A percentile compares a stretch with the other conserved stretches of the same genome.
phyloP scores from a whole-genome alignment of 2,888 invertebrate species.

The Ganaspis brasiliensis region DNA sequence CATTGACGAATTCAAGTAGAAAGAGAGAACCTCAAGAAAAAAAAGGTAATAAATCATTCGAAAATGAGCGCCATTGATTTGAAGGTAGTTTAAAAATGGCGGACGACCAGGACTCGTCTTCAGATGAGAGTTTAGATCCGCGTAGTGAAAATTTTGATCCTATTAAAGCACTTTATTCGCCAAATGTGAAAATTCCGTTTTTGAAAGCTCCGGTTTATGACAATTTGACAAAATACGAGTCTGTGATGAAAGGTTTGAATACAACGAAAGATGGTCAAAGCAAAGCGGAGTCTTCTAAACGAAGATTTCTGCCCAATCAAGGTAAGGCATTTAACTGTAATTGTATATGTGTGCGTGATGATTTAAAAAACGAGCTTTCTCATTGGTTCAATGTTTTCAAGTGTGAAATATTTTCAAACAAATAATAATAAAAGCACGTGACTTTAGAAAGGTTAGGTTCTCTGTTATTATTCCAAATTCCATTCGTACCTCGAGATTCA shows the following conservation, averaged over 20 bases:
- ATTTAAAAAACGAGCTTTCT: no score
- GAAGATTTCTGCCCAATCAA: constrained; percentile 42
- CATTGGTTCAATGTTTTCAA: neutral
- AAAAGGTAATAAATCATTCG: neutral
- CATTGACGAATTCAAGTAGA: no score
- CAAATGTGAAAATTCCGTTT: constrained; percentile 82
- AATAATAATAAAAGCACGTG: neutral
- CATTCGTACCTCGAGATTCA: neutral
- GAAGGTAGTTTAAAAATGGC: constrained; percentile 66
- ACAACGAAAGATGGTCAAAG: constrained; percentile 59
- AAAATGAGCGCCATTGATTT: constrained; percentile 8
- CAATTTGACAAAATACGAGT: constrained; percentile 85
- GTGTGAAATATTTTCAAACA: neutral
- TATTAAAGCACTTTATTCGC: constrained; percentile 85
- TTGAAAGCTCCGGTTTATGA: constrained; percentile 85
- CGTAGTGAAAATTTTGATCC: constrained; percentile 86
- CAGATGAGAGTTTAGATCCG: constrained; percentile 82
- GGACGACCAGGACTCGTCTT: constrained; percentile 67
- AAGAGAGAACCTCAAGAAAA: no score
- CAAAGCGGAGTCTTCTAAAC: constrained; percentile 46
- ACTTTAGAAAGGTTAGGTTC: constrained; percentile 1
- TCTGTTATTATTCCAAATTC: neutral
- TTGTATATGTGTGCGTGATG: no score
- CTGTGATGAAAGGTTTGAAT: constrained; percentile 76
- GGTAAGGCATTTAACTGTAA: constrained; percentile 50